Base-by-base conservation (phyloP, 2,797 vertebrate genomes). In the Neoniphon sammara region DNA sequence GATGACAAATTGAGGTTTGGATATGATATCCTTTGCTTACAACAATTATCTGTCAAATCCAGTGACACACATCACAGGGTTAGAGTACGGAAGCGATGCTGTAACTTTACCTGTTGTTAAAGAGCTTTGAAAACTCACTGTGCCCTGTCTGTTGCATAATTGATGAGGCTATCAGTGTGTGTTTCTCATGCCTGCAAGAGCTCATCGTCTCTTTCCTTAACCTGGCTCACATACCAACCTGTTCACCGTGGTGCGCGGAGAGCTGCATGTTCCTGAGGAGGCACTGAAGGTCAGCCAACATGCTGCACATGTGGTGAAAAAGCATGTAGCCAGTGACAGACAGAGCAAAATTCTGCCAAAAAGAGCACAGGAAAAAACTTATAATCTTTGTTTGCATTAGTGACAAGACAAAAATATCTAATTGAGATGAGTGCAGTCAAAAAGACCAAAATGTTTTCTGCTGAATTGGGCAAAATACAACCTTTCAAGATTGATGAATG, bases 1-100 rank as follows among this genome's bases (percentile, higher is more conserved):
- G 97, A 97, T 71, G 97, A 99, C 93, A 98, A 97, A 85, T 73
- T 99, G 87, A 95, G 97, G 94, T 99, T 99, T 92, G 97, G 97
- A 87, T 99, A 98, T 89, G 97, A 99, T 99, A 99, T 98, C 97
- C 97, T 99, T 97, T 90, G 25, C 5, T 11, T 39, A 7, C 9
- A 49, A 30, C 30, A 61, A 4, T 66, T 58, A 6, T 30, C n/a
- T 55, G 39, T 83, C 20, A 11, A 21, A 56, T 49, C 11, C 20
- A 15, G 52, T 70, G 60, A 52, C 47, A 49, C 18, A 4, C 42
- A 25, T 59, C 53, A 68, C 52, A 79, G 78, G 80, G 78, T 74
- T 72, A 70, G 47, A 60, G 65, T 31, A 39, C 66, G 55, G 1
- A 34, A 55, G 39, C 75, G 47, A 25, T 71, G 30, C 54, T 70